These are phyloP conservation scores for Origma solitaria DNA, from an alignment of 2,113 vertebrate species.

Conservation along the genomic window DNA sequence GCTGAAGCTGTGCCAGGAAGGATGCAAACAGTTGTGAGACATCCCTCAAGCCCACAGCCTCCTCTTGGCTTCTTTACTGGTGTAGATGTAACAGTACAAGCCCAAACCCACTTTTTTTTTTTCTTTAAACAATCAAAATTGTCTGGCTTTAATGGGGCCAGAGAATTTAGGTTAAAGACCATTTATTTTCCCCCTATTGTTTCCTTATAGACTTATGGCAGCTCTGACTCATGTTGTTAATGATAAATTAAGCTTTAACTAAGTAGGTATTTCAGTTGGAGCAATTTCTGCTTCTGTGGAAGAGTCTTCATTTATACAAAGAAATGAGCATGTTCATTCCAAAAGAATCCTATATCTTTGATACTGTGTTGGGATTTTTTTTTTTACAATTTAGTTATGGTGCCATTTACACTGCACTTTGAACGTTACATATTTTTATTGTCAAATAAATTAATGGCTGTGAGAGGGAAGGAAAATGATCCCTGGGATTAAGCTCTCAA, in stretches of 20 bases:
- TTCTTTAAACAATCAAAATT: neutral
- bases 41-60: fast-evolving
- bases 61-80: neutral
- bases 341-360: neutral
- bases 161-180: neutral
- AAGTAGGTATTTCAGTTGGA: neutral
- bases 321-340: neutral
- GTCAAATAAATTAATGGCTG: neutral
- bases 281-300: neutral
- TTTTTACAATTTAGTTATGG: neutral
- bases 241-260: neutral
- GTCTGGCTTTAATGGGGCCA: neutral
- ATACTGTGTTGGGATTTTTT: neutral
- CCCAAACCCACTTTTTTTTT: neutral
- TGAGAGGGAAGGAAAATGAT: neutral
- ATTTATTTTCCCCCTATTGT: neutral
- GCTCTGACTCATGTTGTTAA: constrained; percentile 7
- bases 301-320: neutral
- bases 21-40: neutral
- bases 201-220: neutral
- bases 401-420: neutral
- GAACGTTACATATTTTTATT: neutral
- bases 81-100: neutral
- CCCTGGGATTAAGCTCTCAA: neutral
- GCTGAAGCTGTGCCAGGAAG: neutral